Base-by-base conservation (phyloP, 1,140 invertebrate species). In the Ptiloglossa arizonensis region DNA sequence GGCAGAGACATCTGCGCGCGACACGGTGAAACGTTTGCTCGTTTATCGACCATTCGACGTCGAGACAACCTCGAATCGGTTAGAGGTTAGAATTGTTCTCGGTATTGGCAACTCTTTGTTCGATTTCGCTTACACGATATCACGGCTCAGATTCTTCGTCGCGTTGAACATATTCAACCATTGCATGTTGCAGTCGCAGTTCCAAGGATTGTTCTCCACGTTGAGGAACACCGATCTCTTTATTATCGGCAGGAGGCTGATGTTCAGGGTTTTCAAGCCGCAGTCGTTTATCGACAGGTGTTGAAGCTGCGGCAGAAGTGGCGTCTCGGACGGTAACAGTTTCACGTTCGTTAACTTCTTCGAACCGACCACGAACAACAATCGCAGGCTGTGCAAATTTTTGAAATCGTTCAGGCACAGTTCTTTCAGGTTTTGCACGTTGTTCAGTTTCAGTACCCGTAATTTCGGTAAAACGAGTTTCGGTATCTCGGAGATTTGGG, bases 121-220 rank as follows among this genome's bases (percentile, higher is more conserved):
- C 48, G 15, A 9, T 38, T 62, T 46, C 83, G n/a, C 84, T 88
- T 82, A 93, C 93, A 73, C 90, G 24, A 93, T 90, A 46, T 90
- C 86, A 11, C 80, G 82, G 27, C 82, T 87, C 13, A 89, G 46
- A 70, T 88, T 71, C 50, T 52, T 89, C 0, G 89, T 87, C 5
- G 83, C 72, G 50, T 92, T 88, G 27, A 88, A 54, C 27, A 69
- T 8, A 29, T 87, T 69, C 0, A 93, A 63, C 93, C 93, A 93
- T 27, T 91, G 88, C 86, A 93, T 85, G 35, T 82, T 80, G 69
- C 93, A 93, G 17, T 93, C 90, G 67, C 93, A 93, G 1, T 76
- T 78, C 93, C 93, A 93, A 0, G 91, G 92, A 81, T 93, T 93
- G 15, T 89, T 85, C 41, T 90, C 89, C 5, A 93, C 70, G 70